These are phyloP conservation scores for Acinonyx jubatus DNA, from an alignment of 2,113 vertebrate species.

Conservation along the genomic window DNA sequence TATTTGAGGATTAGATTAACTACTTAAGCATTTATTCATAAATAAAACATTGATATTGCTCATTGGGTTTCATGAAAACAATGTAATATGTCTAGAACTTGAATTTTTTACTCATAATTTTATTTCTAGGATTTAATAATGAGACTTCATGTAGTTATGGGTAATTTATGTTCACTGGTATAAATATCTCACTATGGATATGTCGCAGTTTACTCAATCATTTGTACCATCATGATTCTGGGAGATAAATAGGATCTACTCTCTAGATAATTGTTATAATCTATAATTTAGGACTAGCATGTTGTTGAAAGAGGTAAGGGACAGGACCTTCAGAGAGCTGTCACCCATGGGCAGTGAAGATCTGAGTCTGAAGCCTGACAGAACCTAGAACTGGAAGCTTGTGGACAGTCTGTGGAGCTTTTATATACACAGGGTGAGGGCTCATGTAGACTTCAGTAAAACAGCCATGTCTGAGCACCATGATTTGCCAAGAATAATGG, in stretches of 20 bases:
- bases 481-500: not conserved
- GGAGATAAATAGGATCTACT: not conserved
- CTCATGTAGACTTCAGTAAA: not conserved
- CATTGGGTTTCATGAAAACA: not conserved
- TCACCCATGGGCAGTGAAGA: not conserved
- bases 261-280: not conserved
- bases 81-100: not conserved
- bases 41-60: not conserved
- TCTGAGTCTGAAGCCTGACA: not conserved
- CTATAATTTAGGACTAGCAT: not conserved
- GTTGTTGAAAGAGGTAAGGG: not conserved
- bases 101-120: not conserved
- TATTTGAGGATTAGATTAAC: not conserved
- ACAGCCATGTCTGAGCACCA: not conserved
- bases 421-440: accelerated
- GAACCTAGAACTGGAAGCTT: not conserved
- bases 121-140: not conserved
- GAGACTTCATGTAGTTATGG: not conserved
- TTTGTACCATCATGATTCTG: not conserved
- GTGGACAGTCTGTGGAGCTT: not conserved
- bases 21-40: not conserved
- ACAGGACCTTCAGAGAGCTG: not conserved
- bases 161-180: not conserved
- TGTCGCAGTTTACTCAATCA: not conserved
- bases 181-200: not conserved